These are phyloP conservation scores for Zaprionus ghesquierei DNA, from an alignment of 1,140 invertebrate genomes.

Conservation along the genomic window DNA sequence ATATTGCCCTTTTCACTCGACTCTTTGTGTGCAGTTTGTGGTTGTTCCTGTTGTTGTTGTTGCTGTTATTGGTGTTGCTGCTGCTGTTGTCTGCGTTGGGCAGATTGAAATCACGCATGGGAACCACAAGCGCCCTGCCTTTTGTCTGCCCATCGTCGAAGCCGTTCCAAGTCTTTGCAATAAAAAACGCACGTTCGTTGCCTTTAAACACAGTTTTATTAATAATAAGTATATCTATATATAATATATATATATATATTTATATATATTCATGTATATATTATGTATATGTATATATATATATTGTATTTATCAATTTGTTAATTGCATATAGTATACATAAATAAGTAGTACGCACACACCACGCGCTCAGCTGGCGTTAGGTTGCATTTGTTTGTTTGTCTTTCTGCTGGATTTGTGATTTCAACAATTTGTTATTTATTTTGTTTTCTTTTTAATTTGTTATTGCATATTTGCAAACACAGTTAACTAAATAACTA, in stretches of 20 bases:
- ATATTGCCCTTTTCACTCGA: conserved; percentile 1
- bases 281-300: conserved; percentile 59
- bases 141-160: conserved; percentile 67
- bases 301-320: conserved; percentile 75
- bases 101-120: conserved; percentile 79
- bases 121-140: conserved; percentile 74
- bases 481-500: conserved; percentile 73
- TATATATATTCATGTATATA: conserved; percentile 62
- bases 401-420: conserved; percentile 44
- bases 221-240: conserved; percentile 56
- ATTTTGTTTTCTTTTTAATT: no score
- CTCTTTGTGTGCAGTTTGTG: conserved; percentile 3
- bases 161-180: conserved; percentile 34
- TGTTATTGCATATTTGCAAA: conserved; percentile 48
- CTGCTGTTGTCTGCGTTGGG: conserved; percentile 29
- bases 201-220: conserved; percentile 72
- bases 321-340: conserved; percentile 77
- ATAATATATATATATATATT: conserved; percentile 62
- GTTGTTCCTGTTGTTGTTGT: conserved; percentile 13
- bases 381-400: conserved; percentile 18
- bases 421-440: conserved; percentile 40
- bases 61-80: conserved; percentile 16
- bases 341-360: conserved; percentile 44
- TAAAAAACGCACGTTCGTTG: conserved; percentile 14
- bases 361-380: background rate